Percentiles rank a stretch among this genome's conserved stretches.
Evolutionary conservation across 2,113 vertebrate genomes (phyloP).

Genomic region (Mixornis gularis): DNA sequence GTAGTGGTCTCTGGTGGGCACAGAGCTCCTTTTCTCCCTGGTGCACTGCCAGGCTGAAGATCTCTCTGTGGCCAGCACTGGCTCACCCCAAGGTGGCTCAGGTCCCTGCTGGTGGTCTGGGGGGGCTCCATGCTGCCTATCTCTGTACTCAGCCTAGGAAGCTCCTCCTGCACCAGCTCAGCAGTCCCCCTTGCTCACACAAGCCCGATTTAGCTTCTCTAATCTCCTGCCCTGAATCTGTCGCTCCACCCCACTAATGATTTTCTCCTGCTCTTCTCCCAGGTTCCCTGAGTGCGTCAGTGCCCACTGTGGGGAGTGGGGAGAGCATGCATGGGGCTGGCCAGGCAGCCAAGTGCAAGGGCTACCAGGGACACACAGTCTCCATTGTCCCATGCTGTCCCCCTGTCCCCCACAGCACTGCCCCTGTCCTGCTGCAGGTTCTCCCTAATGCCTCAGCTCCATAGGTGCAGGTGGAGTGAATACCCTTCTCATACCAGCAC

Average conservation of each 20-base stretch:
- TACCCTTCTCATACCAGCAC: background rate
- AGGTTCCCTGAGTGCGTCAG: background rate
- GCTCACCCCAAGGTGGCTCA: background rate
- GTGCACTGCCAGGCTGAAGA: background rate
- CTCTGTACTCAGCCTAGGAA: background rate
- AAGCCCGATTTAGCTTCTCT: conserved; percentile 51
- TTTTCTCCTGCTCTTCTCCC: conserved; percentile 52
- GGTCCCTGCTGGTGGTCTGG: background rate
- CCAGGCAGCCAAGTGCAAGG: background rate
- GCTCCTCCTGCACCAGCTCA: conserved; percentile 17
- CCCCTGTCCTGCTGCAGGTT: background rate
- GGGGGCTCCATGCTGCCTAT: background rate
- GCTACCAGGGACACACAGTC: background rate
- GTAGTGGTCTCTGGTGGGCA: rapidly evolving
- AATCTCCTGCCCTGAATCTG: conserved; percentile 65
- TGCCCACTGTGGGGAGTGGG: background rate
- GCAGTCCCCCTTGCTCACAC: conserved; percentile 24
- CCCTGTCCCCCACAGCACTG: rapidly evolving
- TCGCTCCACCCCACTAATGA: conserved; percentile 62
- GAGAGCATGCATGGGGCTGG: rapidly evolving
- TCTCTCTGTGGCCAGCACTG: background rate
- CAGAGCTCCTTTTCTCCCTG: background rate
- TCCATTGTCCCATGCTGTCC: rapidly evolving
- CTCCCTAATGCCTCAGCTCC: background rate
- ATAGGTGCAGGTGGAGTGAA: rapidly evolving